Base-by-base conservation (phyloP, 2,113 vertebrate species). In the Struthio camelus region DNA sequence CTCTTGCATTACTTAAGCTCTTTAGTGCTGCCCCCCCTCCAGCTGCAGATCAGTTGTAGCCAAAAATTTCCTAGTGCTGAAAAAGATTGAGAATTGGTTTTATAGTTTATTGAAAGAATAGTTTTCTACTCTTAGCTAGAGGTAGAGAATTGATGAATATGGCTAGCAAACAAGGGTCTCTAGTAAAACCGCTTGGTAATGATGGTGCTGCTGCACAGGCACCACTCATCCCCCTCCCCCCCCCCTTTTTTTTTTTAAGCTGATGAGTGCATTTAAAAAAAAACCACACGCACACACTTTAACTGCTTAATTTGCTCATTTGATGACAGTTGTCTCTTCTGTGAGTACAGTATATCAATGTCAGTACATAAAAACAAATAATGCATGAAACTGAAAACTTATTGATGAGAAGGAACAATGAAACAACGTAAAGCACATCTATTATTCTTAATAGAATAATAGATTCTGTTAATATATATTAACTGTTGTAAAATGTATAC, bases 301-400 rank as follows among this genome's bases (percentile, higher is more conserved):
- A 24, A 6, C 10, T 72, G 22, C 30, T 46, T 19, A 1, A 38
- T 70, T 62, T 58, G 7, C 8, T 24, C 36, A 58, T 64, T 28
- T 56, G 8, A 2, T 5, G 10, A 2, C 3, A 46, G 8, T 32
- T 42, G 5, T 11, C 38, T 61, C 32, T 38, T 15, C 4, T 34
- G 27, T 17, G 46, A 77, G 27, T 11, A 19, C 14, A 34, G 10
- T 1, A 10, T 0, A 7, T 18, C 19, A 7, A 25, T 3, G 67
- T 10, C 16, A 56, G 20, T 1, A 51, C 38, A 75, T 50, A 69
- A 59, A 85, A 80, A 20, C 3, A 6, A 51, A 1, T 42, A 28
- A 51, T 56, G 70, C 36, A 14, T 42, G 44, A 82, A 93, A 90
- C 42, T 66, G 89, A 61, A 28, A 24, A 32, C 97, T 97, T 97